Evolutionary conservation across 2,888 invertebrate species (phyloP), one percentile per base, ranked within the genome.

Genomic region (Drosophila anomelani): DNA sequence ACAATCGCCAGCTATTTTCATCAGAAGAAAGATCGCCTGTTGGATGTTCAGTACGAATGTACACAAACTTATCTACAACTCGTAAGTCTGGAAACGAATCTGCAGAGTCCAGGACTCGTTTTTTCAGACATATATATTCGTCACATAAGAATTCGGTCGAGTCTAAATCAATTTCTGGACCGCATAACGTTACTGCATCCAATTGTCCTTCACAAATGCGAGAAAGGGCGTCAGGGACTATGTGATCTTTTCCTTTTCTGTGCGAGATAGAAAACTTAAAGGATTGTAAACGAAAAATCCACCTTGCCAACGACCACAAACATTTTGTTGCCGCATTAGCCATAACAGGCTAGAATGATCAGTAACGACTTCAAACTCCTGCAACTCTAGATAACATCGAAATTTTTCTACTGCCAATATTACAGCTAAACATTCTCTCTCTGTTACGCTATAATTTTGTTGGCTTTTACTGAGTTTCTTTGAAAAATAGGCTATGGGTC

Each of bases 301-400:
- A 62, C 1, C 62, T 26, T 12, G 55, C 67, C 7, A 61, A 49
- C 43, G 29, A 9, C 49, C 47, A 4, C 38, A 54, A 15, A 62
- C 38, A 38, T 62, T 56, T 20, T 46, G 55, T 15, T 67, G 55
- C 10, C 56, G 49, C 51, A 69, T 64, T 8, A 69, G 41, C 56
- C 56, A 53, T 15, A 15, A 34, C 9, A 23, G 20, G 36, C 53
- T 53, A 36, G 53, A 20, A 36, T 53, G 36, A 12, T 68, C 68
- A 0, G 68, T 63, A 2, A 63, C 43, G 3, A 70, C 55, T 29
- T 67, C 55, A 44, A 67, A 70, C 12, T 49, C 59, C n/a, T 70
- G 59, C 5, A 70, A 15, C 20, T 68, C 59, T 5, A 60, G 23
- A 8, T 53, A 36, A 23, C 36, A 53, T 15, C 38, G n/a, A 38